Conservation (phyloP, 2,888 invertebrate genomes). For the Apodemia mormo region DNA sequence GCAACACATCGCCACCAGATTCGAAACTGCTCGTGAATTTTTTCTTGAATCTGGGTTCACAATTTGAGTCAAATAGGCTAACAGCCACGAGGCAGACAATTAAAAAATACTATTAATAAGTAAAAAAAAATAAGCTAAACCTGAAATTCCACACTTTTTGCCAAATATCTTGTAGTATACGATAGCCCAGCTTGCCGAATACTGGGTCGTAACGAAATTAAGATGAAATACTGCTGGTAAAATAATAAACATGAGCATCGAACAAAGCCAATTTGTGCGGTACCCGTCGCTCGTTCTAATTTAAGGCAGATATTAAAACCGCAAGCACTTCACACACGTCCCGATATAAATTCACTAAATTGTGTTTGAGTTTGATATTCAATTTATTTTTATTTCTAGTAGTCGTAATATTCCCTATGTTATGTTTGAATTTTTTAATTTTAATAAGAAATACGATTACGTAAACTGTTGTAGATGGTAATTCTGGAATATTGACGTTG, state of each 20-base stretch:
- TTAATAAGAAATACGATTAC: too few relatives aligned
- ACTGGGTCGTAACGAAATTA: constrained; percentile 33
- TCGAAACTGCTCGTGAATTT: too few relatives aligned
- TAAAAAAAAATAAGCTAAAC: neutral
- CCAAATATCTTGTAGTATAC: neutral
- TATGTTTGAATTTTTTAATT: too few relatives aligned
- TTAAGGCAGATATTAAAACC: constrained; percentile 69
- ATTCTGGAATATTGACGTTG: too few relatives aligned
- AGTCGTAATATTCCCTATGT: too few relatives aligned
- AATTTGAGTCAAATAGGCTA: too few relatives aligned
- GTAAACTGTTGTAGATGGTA: too few relatives aligned
- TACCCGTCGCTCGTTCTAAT: constrained; percentile 50
- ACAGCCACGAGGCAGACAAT: too few relatives aligned
- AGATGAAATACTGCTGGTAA: constrained; percentile 37
- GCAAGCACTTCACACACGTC: constrained; percentile 55
- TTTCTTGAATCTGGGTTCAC: too few relatives aligned
- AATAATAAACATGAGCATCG: constrained; percentile 40
- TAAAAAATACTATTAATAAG: too few relatives aligned
- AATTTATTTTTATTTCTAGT: neutral
- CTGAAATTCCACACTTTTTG: neutral
- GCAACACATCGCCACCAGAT: too few relatives aligned
- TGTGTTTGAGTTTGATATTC: constrained; percentile 10
- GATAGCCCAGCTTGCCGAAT: constrained; percentile 21
- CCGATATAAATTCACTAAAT: constrained; percentile 39
- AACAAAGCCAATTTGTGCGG: constrained; percentile 42